phyloP scores from a whole-genome alignment of 2,888 invertebrate genomes.

The Erebia aethiops region DNA sequence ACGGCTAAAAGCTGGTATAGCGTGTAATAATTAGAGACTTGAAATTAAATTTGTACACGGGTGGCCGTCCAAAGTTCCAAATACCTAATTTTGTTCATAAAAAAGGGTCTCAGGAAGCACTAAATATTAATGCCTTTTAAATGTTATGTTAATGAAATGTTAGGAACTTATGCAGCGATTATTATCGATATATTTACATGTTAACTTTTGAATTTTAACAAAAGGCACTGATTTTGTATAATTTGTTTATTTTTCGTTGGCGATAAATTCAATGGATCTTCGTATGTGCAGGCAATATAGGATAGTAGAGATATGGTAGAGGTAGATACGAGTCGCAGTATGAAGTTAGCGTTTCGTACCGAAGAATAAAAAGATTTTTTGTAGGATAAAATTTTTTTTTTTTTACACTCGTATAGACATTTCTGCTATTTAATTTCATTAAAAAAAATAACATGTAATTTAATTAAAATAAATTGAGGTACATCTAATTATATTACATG shows the following conservation, averaged over 20 bases:
- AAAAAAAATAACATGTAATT: no score
- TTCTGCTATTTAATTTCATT: no score
- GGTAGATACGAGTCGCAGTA: no score
- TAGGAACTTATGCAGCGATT: not conserved
- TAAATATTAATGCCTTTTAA: conserved; percentile 19
- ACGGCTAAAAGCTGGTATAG: not conserved
- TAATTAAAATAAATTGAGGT: no score
- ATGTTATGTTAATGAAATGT: conserved; percentile 10
- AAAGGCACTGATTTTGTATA: not conserved
- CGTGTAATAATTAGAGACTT: not conserved
- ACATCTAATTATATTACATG: no score
- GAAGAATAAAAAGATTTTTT: no score
- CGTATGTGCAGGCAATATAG: no score
- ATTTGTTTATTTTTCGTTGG: not conserved
- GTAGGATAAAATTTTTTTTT: no score
- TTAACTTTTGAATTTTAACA: not conserved
- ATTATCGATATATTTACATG: not conserved
- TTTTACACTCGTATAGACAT: no score
- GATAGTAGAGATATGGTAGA: no score
- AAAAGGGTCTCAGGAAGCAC: conserved; percentile 11
- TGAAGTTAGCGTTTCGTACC: no score
- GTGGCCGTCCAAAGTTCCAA: not conserved
- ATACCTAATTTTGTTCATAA: not conserved
- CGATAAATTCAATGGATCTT: not conserved
- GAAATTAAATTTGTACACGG: not conserved